Evolutionary conservation across 2,888 invertebrate species (phyloP), one percentile per base, ranked within the genome.

Genomic region (Nomada hirtipes): DNA sequence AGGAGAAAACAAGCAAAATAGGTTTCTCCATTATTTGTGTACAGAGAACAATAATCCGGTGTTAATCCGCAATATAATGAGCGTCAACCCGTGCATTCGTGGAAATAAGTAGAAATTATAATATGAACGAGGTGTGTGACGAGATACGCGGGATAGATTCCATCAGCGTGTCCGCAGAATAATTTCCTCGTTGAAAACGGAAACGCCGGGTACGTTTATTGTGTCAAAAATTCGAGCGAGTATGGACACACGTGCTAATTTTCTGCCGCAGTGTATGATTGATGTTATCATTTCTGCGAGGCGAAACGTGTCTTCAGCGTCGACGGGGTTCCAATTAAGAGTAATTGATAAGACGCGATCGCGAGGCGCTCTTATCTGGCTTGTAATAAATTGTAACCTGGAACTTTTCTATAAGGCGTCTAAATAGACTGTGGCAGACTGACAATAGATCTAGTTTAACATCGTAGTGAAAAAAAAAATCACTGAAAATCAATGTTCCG

Each of bases 291-390:
- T 67, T 65, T 64, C 65, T 68, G 52, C 68, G 59, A 68, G 59
- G 53, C 74, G 47, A 72, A 53, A 55, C 75, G 61, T 75, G 42
- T 77, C 57, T 77, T 23, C 63, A 13, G 64, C 18, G 59, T 64
- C 71, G 44, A 74, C 82, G 75, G 71, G 52, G 64, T 69, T 78
- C 63, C 74, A 78, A 78, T 83, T 82, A 78, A 68, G 73, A 67
- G 63, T 75, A 78, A 83, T 83, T 78, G 83, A 82, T 74, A 83
- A 81, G 81, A 68, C 57, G 71, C 72, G 50, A 68, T 77, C 70
- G 67, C 26, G 77, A 50, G 67, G 67, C 57, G 57, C 44, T 9
- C 36, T 36, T 9, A 36, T 53, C 64, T 57, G 72, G 61, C 71
- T 36, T 50, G 55, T 57, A 72, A 83, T 83, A 83, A 83, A 83